These are phyloP conservation scores for Ceratina australensis DNA, from an alignment of 1,140 invertebrate genomes.

Conservation along the genomic window DNA sequence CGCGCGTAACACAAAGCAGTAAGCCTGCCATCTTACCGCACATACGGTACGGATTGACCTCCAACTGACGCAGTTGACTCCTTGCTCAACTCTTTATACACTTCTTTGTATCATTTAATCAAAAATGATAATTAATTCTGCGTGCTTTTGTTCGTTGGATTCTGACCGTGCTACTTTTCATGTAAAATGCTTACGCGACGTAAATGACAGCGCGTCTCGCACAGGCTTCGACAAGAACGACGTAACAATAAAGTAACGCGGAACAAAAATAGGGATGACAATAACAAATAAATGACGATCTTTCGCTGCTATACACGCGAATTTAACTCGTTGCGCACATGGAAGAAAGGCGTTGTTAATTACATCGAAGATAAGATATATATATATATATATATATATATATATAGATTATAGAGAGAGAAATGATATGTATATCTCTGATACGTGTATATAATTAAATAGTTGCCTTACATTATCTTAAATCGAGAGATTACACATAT, in stretches of 20 bases:
- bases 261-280: constrained; percentile 25
- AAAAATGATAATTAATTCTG: constrained; percentile 7
- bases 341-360: background rate
- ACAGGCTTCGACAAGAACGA: background rate
- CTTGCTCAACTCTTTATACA: constrained; percentile 9
- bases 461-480: background rate
- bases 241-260: background rate
- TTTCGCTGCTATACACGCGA: too few species aligned
- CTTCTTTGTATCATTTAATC: background rate
- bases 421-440: too few species aligned
- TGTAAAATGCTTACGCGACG: background rate
- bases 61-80: constrained; percentile 26
- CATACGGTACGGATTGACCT: constrained; percentile 6
- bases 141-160: background rate
- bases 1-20: background rate
- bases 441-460: background rate
- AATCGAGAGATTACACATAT: too few species aligned
- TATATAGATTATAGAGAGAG: too few species aligned
- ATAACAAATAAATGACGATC: background rate
- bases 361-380: constrained; percentile 30
- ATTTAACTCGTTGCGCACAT: too few species aligned
- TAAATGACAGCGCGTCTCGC: background rate
- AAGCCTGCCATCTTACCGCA: constrained; percentile 54
- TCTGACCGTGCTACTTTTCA: background rate
- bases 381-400: too few species aligned